Conservation (phyloP, 2,888 invertebrate genomes). For the Mechanitis messenoides region DNA sequence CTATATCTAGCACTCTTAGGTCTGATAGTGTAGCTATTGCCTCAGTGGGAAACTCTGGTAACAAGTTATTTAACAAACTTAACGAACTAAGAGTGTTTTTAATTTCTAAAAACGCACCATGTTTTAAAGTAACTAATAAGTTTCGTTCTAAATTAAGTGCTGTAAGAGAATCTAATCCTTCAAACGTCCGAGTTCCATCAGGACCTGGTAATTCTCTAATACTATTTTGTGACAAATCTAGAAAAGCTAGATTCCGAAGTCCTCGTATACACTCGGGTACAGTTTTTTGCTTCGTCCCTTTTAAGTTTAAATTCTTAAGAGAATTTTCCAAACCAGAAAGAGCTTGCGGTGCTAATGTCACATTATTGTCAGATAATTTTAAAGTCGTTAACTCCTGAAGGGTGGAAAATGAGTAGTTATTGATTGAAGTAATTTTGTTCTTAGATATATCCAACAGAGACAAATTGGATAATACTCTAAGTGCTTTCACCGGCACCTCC, state of each 20-base stretch:
- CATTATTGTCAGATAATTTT: slow-evolving; percentile 91
- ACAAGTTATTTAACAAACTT: slow-evolving; percentile 90
- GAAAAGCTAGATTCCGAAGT: slow-evolving; percentile 86
- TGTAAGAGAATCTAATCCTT: slow-evolving; percentile 87
- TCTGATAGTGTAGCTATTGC: slow-evolving; percentile 87
- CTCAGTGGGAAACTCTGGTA: slow-evolving; percentile 89
- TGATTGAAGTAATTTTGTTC: slow-evolving; percentile 84
- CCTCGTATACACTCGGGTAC: slow-evolving; percentile 88
- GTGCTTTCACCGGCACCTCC: slow-evolving; percentile 85
- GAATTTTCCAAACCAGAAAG: slow-evolving; percentile 87
- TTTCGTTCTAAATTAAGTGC: slow-evolving; percentile 93
- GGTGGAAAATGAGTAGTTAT: slow-evolving; percentile 85
- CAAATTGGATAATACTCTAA: slow-evolving; percentile 81
- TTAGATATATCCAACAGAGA: slow-evolving; percentile 89
- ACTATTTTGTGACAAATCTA: slow-evolving; percentile 93
- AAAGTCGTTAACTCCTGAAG: slow-evolving; percentile 85
- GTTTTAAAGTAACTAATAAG: slow-evolving; percentile 85
- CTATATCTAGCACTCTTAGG: slow-evolving; percentile 91
- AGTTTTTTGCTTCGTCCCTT: slow-evolving; percentile 87
- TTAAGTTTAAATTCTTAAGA: slow-evolving; percentile 91
- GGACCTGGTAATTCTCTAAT: slow-evolving; percentile 87
- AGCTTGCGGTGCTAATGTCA: slow-evolving; percentile 82
- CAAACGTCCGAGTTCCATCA: slow-evolving; percentile 81
- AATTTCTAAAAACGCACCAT: slow-evolving; percentile 87
- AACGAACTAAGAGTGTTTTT: slow-evolving; percentile 89